These are phyloP conservation scores for Rhagoletis zephyria DNA, from an alignment of 1,140 invertebrate genomes.

Conservation along the genomic window DNA sequence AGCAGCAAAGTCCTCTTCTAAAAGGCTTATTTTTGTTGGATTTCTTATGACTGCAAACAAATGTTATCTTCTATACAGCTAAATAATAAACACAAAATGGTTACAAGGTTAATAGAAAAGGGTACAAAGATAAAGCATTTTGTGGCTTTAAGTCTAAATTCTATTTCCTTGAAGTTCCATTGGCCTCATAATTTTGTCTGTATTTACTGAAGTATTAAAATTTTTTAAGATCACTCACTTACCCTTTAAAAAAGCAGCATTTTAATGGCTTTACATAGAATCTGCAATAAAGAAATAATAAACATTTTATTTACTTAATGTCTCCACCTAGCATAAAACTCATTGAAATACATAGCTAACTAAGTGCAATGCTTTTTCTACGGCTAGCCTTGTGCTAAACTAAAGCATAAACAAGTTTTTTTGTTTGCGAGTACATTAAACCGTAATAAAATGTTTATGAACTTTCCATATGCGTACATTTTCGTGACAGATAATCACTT, in stretches of 20 bases:
- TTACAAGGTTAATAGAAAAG: no score
- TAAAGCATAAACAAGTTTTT: constrained; percentile 1
- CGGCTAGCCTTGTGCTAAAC: not conserved
- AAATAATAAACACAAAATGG: no score
- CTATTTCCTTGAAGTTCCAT: no score
- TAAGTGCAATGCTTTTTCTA: not conserved
- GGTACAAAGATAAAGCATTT: no score
- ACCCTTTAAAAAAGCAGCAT: not conserved
- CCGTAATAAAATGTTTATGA: constrained; percentile 51
- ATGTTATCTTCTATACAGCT: no score
- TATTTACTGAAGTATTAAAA: not conserved
- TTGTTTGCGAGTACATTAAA: constrained; percentile 10
- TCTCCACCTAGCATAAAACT: not conserved
- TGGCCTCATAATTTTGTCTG: no score
- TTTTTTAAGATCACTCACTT: not conserved
- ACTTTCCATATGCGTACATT: constrained; percentile 25
- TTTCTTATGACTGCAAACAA: no score
- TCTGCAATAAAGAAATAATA: constrained; percentile 18
- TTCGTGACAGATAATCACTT: constrained; percentile 38
- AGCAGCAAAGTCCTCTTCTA: no score
- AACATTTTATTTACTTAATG: not conserved
- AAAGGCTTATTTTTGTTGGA: no score
- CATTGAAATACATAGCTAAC: not conserved
- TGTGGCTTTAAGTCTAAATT: no score
- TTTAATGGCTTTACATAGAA: not conserved